Base-by-base conservation (phyloP, 2,888 invertebrate species). In the Dysmachus trigonus region DNA sequence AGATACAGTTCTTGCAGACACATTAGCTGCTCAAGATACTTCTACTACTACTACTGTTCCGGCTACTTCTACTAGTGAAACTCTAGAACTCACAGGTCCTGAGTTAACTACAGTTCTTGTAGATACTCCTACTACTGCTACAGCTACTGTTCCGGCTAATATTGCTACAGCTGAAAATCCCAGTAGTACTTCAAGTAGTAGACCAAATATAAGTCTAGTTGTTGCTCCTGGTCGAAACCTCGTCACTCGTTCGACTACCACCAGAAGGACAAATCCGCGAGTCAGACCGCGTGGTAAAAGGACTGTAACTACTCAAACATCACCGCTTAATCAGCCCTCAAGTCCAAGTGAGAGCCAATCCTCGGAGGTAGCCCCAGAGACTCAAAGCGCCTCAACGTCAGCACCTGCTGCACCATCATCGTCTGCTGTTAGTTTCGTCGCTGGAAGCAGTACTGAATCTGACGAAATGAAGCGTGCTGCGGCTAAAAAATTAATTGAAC, bases 401-500 rank as follows among this genome's bases (percentile, higher is more conserved):
- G n/a, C n/a, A 74, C 35, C 35, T 41, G 35, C 86, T 77, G 53
- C 62, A 62, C 76, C 81, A 62, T 83, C 86, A 84, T 87, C 87
- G 35, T 53, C 74, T 51, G 7, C 73, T 62, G 31, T 71, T 77
- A 82, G 71, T 72, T 35, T 18, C 86, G 83, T 33, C 27, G 53
- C 13, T 47, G 84, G 53, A 62, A 22, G 38, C 18, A 87, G 84
- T 72, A 72, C 41, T 89, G 92, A 93, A 89, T 93, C 93, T 88
- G 94, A 94, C 93, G 95, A 94, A 89, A 95, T 95, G 95, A 95
- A 95, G 93, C 93, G 95, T 84, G 95, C 95, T 86, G 95, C 95
- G 73, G 97, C 97, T 62, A 97, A 95, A 92, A 96, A 96, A 91
- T 93, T 97, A 88, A 98, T 98, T 88, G 97, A 98, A 92, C 94